Conservation (phyloP, 2,113 vertebrate genomes). For the Nothoprocta pentlandii region DNA sequence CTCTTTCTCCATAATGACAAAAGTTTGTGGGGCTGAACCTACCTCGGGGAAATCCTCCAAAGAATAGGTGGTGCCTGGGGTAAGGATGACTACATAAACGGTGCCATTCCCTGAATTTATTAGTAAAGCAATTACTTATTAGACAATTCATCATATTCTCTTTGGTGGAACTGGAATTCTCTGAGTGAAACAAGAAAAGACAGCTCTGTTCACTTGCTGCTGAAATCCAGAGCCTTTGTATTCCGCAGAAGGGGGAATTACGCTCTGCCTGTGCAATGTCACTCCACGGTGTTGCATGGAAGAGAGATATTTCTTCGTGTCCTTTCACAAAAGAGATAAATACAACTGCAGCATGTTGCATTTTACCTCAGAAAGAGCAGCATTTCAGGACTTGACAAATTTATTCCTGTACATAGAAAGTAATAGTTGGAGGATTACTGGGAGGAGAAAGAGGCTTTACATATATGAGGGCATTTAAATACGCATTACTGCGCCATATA, state of each 20-base stretch:
- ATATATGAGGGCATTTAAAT: not conserved
- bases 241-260: not conserved
- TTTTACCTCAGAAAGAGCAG: not conserved
- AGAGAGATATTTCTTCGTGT: accelerated
- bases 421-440: not conserved
- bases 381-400: not conserved
- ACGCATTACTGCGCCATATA: not conserved
- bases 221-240: not conserved
- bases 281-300: not conserved
- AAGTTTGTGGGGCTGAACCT: not conserved
- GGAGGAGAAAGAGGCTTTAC: not conserved
- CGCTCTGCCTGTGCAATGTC: not conserved
- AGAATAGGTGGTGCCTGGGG: not conserved
- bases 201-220: not conserved
- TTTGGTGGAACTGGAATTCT: not conserved
- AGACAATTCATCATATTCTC: not conserved
- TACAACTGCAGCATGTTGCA: not conserved
- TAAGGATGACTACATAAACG: not conserved
- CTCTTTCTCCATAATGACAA: not conserved
- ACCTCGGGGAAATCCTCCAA: not conserved
- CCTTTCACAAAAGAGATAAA: not conserved
- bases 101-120: not conserved
- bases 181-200: not conserved
- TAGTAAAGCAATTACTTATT: not conserved
- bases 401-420: not conserved